These are phyloP conservation scores for Syncerus caffer DNA, from an alignment of 2,797 vertebrate species.

Conservation along the genomic window DNA sequence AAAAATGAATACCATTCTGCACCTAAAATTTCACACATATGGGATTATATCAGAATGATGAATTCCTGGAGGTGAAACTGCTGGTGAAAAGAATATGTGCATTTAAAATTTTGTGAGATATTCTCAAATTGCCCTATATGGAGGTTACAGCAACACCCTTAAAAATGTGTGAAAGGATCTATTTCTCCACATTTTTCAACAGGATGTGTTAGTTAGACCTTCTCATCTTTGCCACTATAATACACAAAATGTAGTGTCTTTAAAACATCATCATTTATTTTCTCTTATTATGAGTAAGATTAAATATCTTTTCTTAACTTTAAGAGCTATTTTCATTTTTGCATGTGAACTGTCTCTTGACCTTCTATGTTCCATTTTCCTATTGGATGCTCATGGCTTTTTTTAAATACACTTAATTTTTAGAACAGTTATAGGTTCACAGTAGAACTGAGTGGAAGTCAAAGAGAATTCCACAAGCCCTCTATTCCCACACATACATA, in stretches of 20 bases:
- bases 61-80: constrained; percentile 1
- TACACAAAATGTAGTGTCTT: neutral
- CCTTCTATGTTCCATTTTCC: neutral
- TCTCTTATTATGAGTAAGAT: neutral
- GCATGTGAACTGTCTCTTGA: neutral
- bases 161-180: neutral
- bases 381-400: neutral
- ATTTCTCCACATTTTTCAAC: neutral
- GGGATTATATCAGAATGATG: neutral
- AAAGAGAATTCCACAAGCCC: neutral
- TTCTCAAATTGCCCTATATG: neutral
- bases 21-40: neutral
- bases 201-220: neutral
- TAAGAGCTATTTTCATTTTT: neutral
- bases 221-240: neutral
- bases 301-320: neutral
- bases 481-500: neutral
- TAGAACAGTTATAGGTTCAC: neutral
- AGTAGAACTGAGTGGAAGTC: neutral
- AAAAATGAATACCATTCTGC: neutral
- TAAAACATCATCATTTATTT: neutral
- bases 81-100: neutral
- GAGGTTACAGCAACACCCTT: neutral
- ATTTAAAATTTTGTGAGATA: constrained; percentile 19
- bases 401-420: neutral